A percentile compares a stretch with the other conserved stretches of the same genome.
Evolutionary conservation across 2,888 invertebrate genomes (phyloP).

Genomic region (Alcis repandata): DNA sequence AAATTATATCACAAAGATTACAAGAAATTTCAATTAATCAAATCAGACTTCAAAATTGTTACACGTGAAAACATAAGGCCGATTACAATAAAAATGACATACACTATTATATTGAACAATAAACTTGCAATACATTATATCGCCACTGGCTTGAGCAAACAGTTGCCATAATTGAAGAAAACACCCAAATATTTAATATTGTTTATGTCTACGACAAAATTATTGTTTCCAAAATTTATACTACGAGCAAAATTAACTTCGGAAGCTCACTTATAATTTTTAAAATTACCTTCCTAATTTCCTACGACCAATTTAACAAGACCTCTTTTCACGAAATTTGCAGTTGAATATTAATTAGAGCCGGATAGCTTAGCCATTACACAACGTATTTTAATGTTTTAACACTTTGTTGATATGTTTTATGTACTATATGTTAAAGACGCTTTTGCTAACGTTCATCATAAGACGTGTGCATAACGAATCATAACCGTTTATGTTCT

Average conservation of each 20-base stretch:
- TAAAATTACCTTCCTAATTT: conserved; percentile 47
- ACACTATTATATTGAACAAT: conserved; percentile 25
- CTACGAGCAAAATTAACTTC: conserved; percentile 76
- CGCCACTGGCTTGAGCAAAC: conserved; percentile 77
- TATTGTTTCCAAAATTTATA: conserved; percentile 67
- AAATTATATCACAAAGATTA: conserved; percentile 79
- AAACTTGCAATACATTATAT: conserved; percentile 53
- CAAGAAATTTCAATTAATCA: conserved; percentile 73
- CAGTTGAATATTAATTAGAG: conserved; percentile 50
- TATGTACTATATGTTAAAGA: conserved; percentile 81
- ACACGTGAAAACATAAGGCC: conserved; percentile 58
- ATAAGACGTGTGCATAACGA: conserved; percentile 74
- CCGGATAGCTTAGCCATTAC: conserved; percentile 52
- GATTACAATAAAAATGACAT: conserved; percentile 43
- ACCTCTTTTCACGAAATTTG: conserved; percentile 38
- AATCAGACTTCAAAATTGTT: conserved; percentile 69
- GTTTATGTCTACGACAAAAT: conserved; percentile 74
- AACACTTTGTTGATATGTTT: conserved; percentile 80
- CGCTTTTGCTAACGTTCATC: conserved; percentile 67
- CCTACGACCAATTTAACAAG: conserved; percentile 47
- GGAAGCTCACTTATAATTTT: conserved; percentile 73
- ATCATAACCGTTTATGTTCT: conserved; percentile 56
- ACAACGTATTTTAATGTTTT: conserved; percentile 58
- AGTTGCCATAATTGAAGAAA: conserved; percentile 74
- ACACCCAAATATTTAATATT: conserved; percentile 60